Evolutionary conservation across 2,888 invertebrate species (phyloP).

Genomic region (Branchipolynoe longqiensis): DNA sequence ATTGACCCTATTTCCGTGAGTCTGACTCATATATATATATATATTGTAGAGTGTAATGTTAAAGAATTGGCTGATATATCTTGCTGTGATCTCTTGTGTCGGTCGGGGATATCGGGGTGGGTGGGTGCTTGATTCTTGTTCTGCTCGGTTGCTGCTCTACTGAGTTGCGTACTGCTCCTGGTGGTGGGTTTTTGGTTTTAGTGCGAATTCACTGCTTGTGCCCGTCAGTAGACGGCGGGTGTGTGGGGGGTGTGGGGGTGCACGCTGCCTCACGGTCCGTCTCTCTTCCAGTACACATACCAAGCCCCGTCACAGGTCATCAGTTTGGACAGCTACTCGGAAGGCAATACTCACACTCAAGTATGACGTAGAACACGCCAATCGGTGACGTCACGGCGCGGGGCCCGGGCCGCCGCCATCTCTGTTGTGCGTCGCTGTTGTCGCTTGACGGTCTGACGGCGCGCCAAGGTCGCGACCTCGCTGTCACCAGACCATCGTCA

Average conservation of each 20-base stretch:
- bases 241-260: background rate
- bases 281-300: slow-evolving; percentile 62
- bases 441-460: slow-evolving; percentile 10
- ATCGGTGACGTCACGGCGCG: slow-evolving; percentile 44
- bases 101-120: no score
- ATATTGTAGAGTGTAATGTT: no score
- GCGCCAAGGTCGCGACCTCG: no score
- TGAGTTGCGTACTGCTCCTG: background rate
- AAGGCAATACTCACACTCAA: slow-evolving; percentile 62
- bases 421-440: slow-evolving; percentile 32
- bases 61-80: no score
- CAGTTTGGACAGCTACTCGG: slow-evolving; percentile 57
- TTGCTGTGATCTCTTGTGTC: no score
- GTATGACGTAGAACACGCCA: slow-evolving; percentile 57
- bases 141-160: background rate
- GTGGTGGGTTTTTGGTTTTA: no score
- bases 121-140: no score
- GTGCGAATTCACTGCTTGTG: background rate
- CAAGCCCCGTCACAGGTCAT: slow-evolving; percentile 60
- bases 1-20: no score
- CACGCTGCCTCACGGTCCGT: slow-evolving; percentile 34
- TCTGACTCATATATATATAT: no score
- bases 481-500: no score
- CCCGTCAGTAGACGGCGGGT: no score
- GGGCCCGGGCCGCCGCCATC: slow-evolving; percentile 26